Evolutionary conservation across 2,888 invertebrate species (phyloP).

Genomic region (Meganola albula): DNA sequence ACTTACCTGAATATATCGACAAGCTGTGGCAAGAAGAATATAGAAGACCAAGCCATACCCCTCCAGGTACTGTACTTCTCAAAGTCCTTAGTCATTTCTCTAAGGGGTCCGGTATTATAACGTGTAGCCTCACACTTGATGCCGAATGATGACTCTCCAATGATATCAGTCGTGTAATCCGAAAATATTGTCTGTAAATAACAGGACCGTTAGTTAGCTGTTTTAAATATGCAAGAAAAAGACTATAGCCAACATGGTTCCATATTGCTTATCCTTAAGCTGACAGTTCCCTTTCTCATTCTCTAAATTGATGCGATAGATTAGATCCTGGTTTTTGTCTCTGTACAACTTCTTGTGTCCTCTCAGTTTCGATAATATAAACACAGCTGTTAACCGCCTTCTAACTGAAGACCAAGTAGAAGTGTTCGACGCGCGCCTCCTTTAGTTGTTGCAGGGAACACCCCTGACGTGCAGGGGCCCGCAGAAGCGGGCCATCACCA

Average conservation of each 20-base stretch:
- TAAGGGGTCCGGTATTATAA: slow-evolving; percentile 14
- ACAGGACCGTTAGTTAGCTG: neutral
- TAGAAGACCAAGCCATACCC: slow-evolving; percentile 38
- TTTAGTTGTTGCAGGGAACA: too few species aligned
- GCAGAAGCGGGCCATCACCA: too few species aligned
- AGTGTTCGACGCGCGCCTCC: too few species aligned
- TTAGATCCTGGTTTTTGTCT: slow-evolving; percentile 31
- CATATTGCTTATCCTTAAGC: slow-evolving; percentile 12
- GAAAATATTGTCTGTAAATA: slow-evolving; percentile 27
- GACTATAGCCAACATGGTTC: too few species aligned
- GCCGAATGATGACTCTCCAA: slow-evolving; percentile 44
- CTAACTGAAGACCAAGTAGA: slow-evolving; percentile 39
- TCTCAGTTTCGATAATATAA: slow-evolving; percentile 35
- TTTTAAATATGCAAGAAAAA: neutral
- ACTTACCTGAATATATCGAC: slow-evolving; percentile 39
- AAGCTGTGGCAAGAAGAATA: slow-evolving; percentile 45
- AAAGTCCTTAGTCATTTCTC: slow-evolving; percentile 36
- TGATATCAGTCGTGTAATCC: slow-evolving; percentile 43
- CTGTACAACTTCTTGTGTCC: slow-evolving; percentile 21
- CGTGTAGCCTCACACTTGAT: slow-evolving; percentile 7
- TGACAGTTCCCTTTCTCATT: slow-evolving; percentile 9
- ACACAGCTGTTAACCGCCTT: slow-evolving; percentile 31
- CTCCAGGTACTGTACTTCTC: slow-evolving; percentile 32
- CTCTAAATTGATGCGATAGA: slow-evolving; percentile 25
- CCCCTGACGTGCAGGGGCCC: too few species aligned